Conservation (phyloP, 2,113 vertebrate species). For the Toxostoma redivivum region DNA sequence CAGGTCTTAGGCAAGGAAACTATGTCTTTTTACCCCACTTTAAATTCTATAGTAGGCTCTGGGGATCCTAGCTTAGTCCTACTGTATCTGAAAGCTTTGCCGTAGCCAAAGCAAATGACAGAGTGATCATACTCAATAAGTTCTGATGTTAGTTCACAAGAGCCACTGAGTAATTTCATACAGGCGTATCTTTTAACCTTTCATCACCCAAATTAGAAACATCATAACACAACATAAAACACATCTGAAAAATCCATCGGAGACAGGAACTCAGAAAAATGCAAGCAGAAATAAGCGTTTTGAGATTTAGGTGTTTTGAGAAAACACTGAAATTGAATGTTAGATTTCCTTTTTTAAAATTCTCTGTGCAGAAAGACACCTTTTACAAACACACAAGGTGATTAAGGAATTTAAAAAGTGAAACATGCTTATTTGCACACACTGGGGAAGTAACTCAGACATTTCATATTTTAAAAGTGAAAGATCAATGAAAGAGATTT, state of each 20-base stretch:
- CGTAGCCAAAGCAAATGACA: conserved; percentile 52
- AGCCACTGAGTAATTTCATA: conserved; percentile 27
- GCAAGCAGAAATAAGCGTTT: background rate
- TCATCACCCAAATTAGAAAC: conserved; percentile 59
- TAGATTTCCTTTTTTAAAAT: background rate
- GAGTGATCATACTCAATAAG: conserved; percentile 38
- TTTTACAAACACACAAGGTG: background rate
- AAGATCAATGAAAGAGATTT: conserved; percentile 36
- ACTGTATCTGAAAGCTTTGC: conserved; percentile 48
- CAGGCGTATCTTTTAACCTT: conserved; percentile 44
- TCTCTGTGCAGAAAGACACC: background rate
- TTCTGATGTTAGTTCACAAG: background rate
- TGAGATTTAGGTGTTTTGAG: conserved; percentile 23
- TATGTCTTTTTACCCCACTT: background rate
- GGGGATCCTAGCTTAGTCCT: background rate
- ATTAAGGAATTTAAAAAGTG: conserved; percentile 18
- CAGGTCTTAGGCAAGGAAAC: conserved; percentile 33
- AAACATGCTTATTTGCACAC: conserved; percentile 54
- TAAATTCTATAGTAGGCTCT: conserved; percentile 6
- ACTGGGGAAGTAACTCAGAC: conserved; percentile 49
- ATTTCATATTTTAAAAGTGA: conserved; percentile 50
- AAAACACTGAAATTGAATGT: conserved; percentile 26
- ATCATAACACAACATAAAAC: conserved; percentile 42
- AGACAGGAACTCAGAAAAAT: background rate
- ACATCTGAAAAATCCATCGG: conserved; percentile 5